These are phyloP conservation scores for Ptilonorhynchus violaceus DNA, from an alignment of 2,113 vertebrate genomes.

Conservation along the genomic window DNA sequence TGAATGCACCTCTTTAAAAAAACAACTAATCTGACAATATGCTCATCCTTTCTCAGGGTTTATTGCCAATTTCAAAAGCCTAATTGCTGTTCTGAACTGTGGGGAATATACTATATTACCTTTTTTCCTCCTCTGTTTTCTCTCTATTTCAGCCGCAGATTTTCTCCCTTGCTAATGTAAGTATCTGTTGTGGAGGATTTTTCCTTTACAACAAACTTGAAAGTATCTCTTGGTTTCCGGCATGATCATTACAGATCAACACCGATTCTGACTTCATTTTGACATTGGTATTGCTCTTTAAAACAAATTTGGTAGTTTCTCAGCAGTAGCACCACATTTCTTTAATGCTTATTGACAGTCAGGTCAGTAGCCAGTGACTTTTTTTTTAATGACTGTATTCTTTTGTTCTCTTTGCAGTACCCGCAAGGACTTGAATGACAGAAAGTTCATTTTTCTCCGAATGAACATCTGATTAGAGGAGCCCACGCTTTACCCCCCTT, in stretches of 20 bases:
- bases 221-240: background rate
- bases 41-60: background rate
- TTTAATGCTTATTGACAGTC: conserved; percentile 39
- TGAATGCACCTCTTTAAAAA: background rate
- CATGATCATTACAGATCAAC: background rate
- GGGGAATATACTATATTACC: background rate
- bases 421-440: conserved; percentile 51
- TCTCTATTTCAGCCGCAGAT: background rate
- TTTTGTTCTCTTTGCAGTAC: conserved; percentile 48
- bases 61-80: background rate
- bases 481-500: conserved; percentile 50
- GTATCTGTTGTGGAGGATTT: background rate
- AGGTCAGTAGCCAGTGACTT: conserved; percentile 43
- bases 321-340: background rate
- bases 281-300: background rate
- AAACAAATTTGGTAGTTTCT: background rate
- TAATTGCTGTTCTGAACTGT: background rate
- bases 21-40: background rate
- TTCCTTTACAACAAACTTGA: background rate
- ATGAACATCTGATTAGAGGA: conserved; percentile 61
- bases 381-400: conserved; percentile 35
- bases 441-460: conserved; percentile 56
- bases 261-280: background rate
- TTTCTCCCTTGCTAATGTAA: background rate
- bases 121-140: background rate